Conservation (phyloP, 2,888 invertebrate species). For the Bellardia pandia region DNA sequence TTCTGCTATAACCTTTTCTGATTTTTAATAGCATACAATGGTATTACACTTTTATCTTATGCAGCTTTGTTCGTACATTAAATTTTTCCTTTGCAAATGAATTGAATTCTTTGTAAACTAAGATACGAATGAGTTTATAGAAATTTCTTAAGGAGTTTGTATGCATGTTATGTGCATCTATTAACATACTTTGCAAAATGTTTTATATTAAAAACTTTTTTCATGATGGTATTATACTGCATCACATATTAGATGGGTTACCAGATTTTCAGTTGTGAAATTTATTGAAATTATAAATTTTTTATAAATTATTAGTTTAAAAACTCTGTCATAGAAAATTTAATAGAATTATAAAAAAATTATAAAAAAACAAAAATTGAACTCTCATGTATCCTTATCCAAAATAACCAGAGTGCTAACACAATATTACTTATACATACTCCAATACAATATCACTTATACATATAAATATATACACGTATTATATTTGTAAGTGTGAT, state of each 20-base stretch:
- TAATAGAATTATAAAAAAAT: no score
- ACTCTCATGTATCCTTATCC: neutral
- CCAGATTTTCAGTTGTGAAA: no score
- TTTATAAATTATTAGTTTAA: no score
- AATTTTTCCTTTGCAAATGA: neutral
- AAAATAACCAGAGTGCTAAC: neutral
- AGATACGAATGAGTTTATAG: neutral
- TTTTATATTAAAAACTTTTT: neutral
- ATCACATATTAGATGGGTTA: neutral
- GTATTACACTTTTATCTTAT: neutral
- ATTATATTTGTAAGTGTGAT: neutral
- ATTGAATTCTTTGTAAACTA: neutral
- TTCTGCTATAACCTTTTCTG: neutral
- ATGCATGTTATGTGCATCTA: neutral
- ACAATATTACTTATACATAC: neutral
- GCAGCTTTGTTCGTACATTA: neutral
- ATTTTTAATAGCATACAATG: neutral
- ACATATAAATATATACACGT: neutral
- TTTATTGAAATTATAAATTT: no score
- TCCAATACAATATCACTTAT: no score
- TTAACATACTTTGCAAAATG: slow-evolving; percentile 4
- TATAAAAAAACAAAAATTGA: no score
- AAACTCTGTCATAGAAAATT: no score
- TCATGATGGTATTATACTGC: neutral
- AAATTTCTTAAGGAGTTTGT: neutral